Evolutionary conservation across 2,888 invertebrate genomes (phyloP), one percentile per base, ranked within the genome.

Genomic region (Uloborus plumipes): DNA sequence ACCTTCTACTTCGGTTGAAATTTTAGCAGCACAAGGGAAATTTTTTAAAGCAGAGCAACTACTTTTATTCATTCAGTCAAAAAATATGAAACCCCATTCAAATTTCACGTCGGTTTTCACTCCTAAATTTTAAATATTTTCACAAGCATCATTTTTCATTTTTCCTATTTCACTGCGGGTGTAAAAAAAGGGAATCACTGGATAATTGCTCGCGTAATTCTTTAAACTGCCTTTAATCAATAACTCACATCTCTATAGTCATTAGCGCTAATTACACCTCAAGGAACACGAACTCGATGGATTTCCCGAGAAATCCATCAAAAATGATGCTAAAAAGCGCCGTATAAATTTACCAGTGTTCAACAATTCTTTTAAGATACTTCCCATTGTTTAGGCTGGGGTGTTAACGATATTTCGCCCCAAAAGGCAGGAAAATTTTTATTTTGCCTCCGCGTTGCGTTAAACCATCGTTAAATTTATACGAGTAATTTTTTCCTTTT

Each of bases 261-360:
- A 64, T 81, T 74, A 81, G 31, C 80, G 20, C 73, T 81, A 81
- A 74, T 75, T 73, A 70, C 80, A 58, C 53, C 58, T 62, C 80
- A 81, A 69, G 70, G 62, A 72, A 78, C 55, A 22, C 49, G 50
- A 20, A n/a, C 26, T 20, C 18, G 47, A 51, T 55, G 55, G 59
- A 69, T 73, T 79, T 74, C 64, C 14, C 49, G 62, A n/a, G 20
- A 61, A 64, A 81, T 81, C 70, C 80, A 81, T 81, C 80, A 81
- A 81, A 81, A 74, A 55, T 62, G 55, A 49, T 26, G 55, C 50
- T 51, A 69, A 53, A 62, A 62, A 49, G 39, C 55, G 13, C 18
- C 50, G 67, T 58, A 75, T 69, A 76, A 76, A 69, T 69, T 59
- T 59, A 50, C 58, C 49, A 31, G 15, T 26, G 15, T 39, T 31